These are phyloP conservation scores for Sebastes iracundus DNA, from an alignment of 2,797 vertebrate genomes.

Conservation along the genomic window DNA sequence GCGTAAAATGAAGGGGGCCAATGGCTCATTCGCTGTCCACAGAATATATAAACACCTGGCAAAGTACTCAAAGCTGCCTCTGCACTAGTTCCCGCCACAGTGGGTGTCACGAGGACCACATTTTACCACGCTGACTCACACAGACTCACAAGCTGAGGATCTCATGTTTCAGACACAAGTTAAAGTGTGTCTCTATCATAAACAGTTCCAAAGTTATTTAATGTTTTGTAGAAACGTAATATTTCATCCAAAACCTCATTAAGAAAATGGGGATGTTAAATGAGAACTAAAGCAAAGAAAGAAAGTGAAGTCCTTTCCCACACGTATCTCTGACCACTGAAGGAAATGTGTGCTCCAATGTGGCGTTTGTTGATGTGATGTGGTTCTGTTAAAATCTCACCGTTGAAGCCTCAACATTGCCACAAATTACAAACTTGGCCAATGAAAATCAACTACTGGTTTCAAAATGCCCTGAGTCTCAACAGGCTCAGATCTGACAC, in stretches of 20 bases:
- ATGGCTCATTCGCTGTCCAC: too few relatives aligned
- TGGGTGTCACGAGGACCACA: too few relatives aligned
- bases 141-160: too few relatives aligned
- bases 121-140: too few relatives aligned
- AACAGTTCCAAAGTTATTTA: too few relatives aligned
- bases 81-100: too few relatives aligned
- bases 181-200: too few relatives aligned
- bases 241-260: neutral
- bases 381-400: neutral
- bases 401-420: neutral
- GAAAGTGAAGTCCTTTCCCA: neutral
- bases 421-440: neutral
- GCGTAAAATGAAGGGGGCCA: too few relatives aligned
- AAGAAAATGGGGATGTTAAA: neutral
- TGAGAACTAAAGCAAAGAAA: neutral
- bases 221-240: neutral
- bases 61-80: too few relatives aligned
- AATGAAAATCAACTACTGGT: neutral
- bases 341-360: neutral
- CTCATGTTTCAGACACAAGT: too few relatives aligned
- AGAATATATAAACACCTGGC: too few relatives aligned
- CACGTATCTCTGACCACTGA: neutral
- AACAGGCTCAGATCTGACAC: neutral
- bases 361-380: neutral
- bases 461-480: neutral